These are phyloP conservation scores for Chrysochloris asiatica DNA, from an alignment of 2,113 vertebrate species.

Conservation along the genomic window DNA sequence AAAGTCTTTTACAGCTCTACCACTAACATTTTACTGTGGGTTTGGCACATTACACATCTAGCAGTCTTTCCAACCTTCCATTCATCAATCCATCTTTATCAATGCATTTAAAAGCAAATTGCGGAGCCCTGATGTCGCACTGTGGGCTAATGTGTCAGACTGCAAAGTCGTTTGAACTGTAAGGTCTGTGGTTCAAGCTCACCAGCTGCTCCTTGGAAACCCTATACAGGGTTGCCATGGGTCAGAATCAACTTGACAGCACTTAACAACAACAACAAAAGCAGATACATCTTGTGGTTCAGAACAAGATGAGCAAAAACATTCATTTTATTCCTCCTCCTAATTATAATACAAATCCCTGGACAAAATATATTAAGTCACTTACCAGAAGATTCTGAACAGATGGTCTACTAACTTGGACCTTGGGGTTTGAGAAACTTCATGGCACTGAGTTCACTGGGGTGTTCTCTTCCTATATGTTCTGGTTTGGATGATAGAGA, in stretches of 20 bases:
- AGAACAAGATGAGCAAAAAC: background rate
- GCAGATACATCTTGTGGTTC: constrained; percentile 26
- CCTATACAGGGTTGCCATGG: no score
- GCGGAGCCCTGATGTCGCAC: no score
- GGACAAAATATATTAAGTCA: background rate
- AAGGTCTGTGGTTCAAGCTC: no score
- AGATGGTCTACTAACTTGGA: background rate
- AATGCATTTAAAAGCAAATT: constrained; percentile 31
- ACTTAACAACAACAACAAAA: no score
- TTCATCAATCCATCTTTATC: constrained; percentile 27
- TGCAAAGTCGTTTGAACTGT: no score
- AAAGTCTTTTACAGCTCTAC: constrained; percentile 11
- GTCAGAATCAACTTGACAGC: no score
- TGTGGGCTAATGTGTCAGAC: no score
- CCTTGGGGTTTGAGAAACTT: background rate
- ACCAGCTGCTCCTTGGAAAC: no score
- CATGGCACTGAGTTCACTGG: background rate
- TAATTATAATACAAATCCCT: background rate
- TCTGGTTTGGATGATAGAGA: background rate
- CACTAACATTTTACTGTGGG: constrained; percentile 5
- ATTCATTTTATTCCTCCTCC: constrained; percentile 21
- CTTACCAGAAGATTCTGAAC: background rate
- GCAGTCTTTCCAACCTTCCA: constrained; percentile 26
- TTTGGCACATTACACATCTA: background rate
- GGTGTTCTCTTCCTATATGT: background rate